Conservation (phyloP, 2,888 invertebrate species). For the Agriopis aurantiaria region DNA sequence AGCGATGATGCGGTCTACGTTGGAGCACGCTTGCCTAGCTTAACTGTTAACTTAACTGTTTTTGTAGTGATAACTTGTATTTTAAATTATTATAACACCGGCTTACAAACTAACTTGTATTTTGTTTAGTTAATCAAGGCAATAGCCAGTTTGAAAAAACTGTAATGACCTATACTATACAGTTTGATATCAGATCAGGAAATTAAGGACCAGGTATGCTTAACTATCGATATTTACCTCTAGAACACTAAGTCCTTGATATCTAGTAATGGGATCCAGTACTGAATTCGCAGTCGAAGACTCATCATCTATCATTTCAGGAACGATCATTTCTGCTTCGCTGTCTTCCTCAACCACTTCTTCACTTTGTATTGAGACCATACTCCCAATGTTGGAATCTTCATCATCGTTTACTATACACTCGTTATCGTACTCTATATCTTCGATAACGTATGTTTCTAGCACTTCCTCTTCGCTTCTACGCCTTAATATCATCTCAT, state of each 20-base stretch:
- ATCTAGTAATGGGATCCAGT: slow-evolving; percentile 10
- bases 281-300: slow-evolving; percentile 23
- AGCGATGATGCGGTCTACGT: too few species aligned
- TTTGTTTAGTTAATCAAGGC: too few species aligned
- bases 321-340: slow-evolving; percentile 63
- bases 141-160: too few species aligned
- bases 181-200: too few species aligned
- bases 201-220: too few species aligned
- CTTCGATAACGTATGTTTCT: slow-evolving; percentile 61
- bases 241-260: slow-evolving; percentile 3
- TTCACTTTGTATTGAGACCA: slow-evolving; percentile 71
- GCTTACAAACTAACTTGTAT: too few species aligned
- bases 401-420: slow-evolving; percentile 66
- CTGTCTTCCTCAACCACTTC: slow-evolving; percentile 58
- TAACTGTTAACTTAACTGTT: too few species aligned
- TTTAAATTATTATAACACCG: too few species aligned
- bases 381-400: slow-evolving; percentile 73
- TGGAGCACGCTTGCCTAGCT: too few species aligned
- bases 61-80: too few species aligned
- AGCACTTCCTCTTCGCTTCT: slow-evolving; percentile 51
- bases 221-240: not conserved
- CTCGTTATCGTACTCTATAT: slow-evolving; percentile 59
- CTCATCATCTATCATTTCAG: slow-evolving; percentile 51
- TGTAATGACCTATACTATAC: too few species aligned
- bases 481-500: slow-evolving; percentile 43